Base-by-base conservation (phyloP, 2,113 vertebrate genomes). In the Copsychus sechellarum region DNA sequence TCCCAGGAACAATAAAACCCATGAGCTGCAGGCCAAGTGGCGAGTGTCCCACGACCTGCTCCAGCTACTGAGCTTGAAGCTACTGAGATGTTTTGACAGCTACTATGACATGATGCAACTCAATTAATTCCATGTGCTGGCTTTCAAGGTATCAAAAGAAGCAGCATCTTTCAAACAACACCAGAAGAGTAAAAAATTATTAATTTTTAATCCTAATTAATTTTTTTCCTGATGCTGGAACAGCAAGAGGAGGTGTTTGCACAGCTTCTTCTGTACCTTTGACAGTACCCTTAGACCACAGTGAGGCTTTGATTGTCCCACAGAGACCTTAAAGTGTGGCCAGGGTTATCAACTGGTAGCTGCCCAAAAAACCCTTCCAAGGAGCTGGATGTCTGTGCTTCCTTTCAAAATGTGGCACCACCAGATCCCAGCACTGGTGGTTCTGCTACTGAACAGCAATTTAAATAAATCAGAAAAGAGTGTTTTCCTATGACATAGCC, bases 1-100 rank as follows among this genome's bases (percentile, higher is more conserved):
- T 90, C 81, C 76, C 67, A 45, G 12, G 67, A 88, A 88, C 90
- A 96, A 90, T 89, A 91, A 94, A 91, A 94, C 5, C 60, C 84
- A 84, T 13, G 58, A 90, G 57, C 81, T 69, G 24, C 79, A 67
- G 36, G 85, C 94, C 94, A 96, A 95, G 94, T 90, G 85, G 84
- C 3, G 3, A 83, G 36, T 85, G 90, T 86, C 92, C 94, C 90
- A 8, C 5, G 74, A 91, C 61, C 85, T 90, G 67, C 92, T 80
- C 79, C 77, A 95, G 90, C 90, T 95, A 91, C 66, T 57, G 29
- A 53, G 81, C 26, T 31, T 56, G 74, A 94, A 92, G 81, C 78
- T 72, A 91, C 95, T n/a, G 66, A 45, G 84, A 92, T 58, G 54
- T 79, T 96, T 86, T 12, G 0, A 76, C 67, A 93, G 78, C 78